Evolutionary conservation across 2,888 invertebrate genomes (phyloP).

Genomic region (Stegana nigrithorax): DNA sequence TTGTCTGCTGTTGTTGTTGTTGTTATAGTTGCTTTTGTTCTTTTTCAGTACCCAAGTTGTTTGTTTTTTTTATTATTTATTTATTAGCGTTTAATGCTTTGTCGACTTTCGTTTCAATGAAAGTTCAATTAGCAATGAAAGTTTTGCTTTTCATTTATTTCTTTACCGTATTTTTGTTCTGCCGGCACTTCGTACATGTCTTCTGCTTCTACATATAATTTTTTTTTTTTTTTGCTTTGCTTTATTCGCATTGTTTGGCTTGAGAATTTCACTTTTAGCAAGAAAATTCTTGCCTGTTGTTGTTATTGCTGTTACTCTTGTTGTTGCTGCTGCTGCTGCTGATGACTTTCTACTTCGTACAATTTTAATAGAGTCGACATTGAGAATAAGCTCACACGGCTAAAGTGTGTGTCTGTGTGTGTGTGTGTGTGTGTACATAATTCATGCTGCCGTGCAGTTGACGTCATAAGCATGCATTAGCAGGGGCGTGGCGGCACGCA

Average conservation of each 20-base stretch:
- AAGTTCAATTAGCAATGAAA: constrained; percentile 60
- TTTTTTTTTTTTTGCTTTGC: not conserved
- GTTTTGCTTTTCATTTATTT: constrained; percentile 30
- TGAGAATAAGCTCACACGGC: no score
- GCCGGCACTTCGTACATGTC: no score
- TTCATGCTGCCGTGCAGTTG: not conserved
- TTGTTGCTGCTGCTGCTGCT: no score
- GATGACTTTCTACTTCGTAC: no score
- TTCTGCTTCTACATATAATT: not conserved
- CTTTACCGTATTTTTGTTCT: not conserved
- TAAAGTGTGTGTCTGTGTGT: not conserved
- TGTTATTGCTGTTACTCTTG: no score
- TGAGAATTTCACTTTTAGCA: no score
- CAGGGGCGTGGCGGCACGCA: no score
- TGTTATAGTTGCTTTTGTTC: no score
- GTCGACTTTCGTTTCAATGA: constrained; percentile 54
- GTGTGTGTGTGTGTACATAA: not conserved
- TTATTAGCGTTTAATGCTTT: constrained; percentile 46
- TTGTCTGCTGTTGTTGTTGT: no score
- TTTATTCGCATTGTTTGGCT: not conserved
- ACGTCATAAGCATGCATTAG: no score
- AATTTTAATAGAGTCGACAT: no score
- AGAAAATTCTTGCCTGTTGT: no score
- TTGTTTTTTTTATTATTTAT: not conserved
- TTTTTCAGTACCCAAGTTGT: not conserved